Percentiles rank a stretch among this genome's conserved stretches.
phyloP scores from a whole-genome alignment of 2,888 invertebrate genomes.

The Bellardia bayeri region DNA sequence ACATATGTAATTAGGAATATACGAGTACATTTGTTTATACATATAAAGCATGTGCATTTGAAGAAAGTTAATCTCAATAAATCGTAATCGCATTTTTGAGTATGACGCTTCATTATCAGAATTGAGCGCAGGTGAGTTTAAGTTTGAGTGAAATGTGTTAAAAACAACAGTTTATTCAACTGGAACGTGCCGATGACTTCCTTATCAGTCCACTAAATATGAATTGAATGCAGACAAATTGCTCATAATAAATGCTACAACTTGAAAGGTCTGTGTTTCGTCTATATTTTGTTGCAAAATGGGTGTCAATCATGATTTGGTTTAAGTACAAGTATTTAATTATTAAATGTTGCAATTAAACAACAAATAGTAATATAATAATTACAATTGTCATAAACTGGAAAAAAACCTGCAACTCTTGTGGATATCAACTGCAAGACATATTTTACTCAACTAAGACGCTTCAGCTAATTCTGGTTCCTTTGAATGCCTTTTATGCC shows the following conservation, averaged over 20 bases:
- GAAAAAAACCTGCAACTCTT: too few relatives aligned
- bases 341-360: too few relatives aligned
- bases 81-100: neutral
- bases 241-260: neutral
- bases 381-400: too few relatives aligned
- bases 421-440: too few relatives aligned
- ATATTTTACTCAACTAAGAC: too few relatives aligned
- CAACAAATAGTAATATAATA: too few relatives aligned
- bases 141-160: neutral
- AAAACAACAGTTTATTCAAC: constrained; percentile 28
- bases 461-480: too few relatives aligned
- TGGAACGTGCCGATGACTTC: constrained; percentile 16
- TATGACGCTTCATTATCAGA: neutral
- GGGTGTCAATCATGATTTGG: neutral
- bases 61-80: constrained; percentile 15
- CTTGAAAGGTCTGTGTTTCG: neutral
- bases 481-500: too few relatives aligned
- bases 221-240: neutral
- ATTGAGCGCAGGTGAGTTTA: constrained; percentile 17
- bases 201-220: constrained; percentile 11
- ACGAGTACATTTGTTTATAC: neutral
- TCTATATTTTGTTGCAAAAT: neutral
- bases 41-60: neutral
- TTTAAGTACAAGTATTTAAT: too few relatives aligned
- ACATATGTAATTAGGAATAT: neutral